Conservation (phyloP, 64 coral and sea anemone species). For the Pocillopora verrucosa region DNA sequence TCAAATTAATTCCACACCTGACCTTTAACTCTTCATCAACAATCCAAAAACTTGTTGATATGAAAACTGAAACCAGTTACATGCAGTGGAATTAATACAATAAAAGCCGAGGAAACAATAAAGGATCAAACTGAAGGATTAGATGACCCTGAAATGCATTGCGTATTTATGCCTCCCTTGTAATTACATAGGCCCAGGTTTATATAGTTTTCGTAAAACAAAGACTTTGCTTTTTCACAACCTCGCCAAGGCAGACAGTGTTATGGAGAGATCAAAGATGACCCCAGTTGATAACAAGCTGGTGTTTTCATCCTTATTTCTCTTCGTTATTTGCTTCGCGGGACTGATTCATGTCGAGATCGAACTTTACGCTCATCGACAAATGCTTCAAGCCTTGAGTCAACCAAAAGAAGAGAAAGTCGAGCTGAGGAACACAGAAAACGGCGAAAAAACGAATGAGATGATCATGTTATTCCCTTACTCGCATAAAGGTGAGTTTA, state of each 20-base stretch:
- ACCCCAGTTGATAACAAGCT: background rate
- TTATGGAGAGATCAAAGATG: background rate
- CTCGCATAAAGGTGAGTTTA: background rate
- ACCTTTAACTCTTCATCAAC: no score
- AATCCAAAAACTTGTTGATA: no score
- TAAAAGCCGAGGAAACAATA: no score
- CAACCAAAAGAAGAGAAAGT: background rate
- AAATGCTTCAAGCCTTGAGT: background rate
- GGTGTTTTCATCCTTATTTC: background rate
- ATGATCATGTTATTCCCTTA: background rate
- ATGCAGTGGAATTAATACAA: no score
- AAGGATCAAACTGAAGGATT: no score
- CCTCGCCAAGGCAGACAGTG: no score
- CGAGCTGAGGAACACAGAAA: background rate
- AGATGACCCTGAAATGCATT: no score
- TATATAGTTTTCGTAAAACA: background rate
- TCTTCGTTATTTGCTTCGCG: conserved; percentile 15
- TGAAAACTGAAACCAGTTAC: no score
- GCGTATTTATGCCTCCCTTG: no score
- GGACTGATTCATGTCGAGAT: conserved; percentile 29
- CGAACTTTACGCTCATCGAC: conserved; percentile 24
- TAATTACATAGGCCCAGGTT: no score
- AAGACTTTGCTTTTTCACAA: no score
- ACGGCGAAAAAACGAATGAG: background rate
- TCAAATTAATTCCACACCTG: no score